These are phyloP conservation scores for Neodontobutis hainanensis DNA, from an alignment of 2,113 vertebrate genomes.

Conservation along the genomic window DNA sequence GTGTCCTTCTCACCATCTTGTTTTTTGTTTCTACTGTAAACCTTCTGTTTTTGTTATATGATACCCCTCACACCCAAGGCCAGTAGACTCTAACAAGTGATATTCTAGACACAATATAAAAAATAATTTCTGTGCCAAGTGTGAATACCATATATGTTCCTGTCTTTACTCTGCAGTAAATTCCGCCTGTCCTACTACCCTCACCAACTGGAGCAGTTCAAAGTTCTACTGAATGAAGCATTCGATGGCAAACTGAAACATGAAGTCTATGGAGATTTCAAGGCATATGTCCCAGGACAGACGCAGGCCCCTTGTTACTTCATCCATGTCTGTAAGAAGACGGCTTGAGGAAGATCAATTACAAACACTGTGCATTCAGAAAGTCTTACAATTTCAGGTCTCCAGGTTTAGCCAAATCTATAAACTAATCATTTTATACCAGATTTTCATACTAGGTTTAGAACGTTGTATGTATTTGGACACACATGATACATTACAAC, in stretches of 20 bases:
- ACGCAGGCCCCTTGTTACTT: slow-evolving; percentile 89
- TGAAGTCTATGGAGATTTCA: slow-evolving; percentile 89
- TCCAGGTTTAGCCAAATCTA: slow-evolving; percentile 8
- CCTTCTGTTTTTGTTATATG: too few species aligned
- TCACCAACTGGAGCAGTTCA: slow-evolving; percentile 88
- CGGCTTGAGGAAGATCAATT: slow-evolving; percentile 60
- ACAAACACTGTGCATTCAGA: neutral
- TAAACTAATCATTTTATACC: neutral
- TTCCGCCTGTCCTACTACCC: slow-evolving; percentile 97
- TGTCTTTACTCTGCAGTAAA: slow-evolving; percentile 80
- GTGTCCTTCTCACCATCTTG: neutral
- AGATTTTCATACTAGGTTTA: neutral
- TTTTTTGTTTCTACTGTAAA: neutral
- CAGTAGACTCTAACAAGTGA: neutral
- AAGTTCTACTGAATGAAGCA: slow-evolving; percentile 82
- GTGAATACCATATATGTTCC: neutral
- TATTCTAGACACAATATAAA: neutral
- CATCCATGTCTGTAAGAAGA: slow-evolving; percentile 93
- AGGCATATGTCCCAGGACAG: slow-evolving; percentile 83
- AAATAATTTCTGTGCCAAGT: neutral
- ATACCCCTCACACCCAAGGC: neutral
- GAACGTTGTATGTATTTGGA: neutral
- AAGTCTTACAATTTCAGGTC: neutral
- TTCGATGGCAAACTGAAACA: slow-evolving; percentile 88
- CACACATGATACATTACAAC: neutral